A percentile compares a stretch with the other conserved stretches of the same genome.
These are phyloP conservation scores for Sthenelais limicola DNA, from an alignment of 2,888 invertebrate genomes.

Conservation along the genomic window DNA sequence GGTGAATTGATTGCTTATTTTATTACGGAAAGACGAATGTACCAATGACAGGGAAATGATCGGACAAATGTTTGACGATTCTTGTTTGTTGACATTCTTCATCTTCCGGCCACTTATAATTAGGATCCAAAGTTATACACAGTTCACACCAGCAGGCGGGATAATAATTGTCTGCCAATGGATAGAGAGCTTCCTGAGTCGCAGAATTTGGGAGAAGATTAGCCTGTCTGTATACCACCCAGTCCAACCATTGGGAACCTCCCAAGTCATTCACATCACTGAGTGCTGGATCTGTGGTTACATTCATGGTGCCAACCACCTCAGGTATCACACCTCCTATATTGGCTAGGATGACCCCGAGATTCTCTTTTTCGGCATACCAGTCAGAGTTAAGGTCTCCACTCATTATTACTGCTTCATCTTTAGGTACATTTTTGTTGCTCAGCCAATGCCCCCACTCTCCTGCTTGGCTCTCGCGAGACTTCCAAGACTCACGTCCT, in stretches of 20 bases:
- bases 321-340: constrained; percentile 39
- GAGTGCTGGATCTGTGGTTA: constrained; percentile 38
- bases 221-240: constrained; percentile 27
- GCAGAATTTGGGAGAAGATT: constrained; percentile 22
- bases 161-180: constrained; percentile 39
- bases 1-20: too few species aligned
- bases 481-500: background rate
- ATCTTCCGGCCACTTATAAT: constrained; percentile 14
- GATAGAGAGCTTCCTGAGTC: constrained; percentile 27
- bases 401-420: constrained; percentile 41
- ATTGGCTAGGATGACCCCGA: constrained; percentile 4
- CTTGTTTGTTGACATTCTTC: constrained; percentile 6
- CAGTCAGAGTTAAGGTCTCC: constrained; percentile 47
- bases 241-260: constrained; percentile 42
- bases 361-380: constrained; percentile 1
- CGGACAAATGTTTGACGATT: constrained; percentile 39
- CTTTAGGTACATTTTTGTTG: background rate
- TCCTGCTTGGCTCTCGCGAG: constrained; percentile 16
- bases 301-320: constrained; percentile 32
- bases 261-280: constrained; percentile 46
- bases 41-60: constrained; percentile 47
- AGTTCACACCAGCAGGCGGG: constrained; percentile 42
- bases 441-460: constrained; percentile 41
- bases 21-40: constrained; percentile 28
- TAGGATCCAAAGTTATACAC: constrained; percentile 36